Evolutionary conservation across 2,888 invertebrate species (phyloP), one percentile per base, ranked within the genome.

Genomic region (Idaea dimidiata): DNA sequence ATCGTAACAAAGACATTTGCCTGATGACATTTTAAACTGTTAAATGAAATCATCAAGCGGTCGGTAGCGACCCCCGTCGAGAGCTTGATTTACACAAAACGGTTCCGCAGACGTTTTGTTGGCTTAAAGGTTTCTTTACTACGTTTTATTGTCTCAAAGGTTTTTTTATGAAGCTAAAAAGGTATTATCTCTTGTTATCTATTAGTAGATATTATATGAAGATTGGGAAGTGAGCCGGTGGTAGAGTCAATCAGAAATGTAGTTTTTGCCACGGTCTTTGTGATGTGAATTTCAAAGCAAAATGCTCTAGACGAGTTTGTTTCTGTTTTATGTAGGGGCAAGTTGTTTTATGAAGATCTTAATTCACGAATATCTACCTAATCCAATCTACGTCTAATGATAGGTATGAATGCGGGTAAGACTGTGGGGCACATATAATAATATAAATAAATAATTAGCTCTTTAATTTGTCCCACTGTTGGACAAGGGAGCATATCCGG

Each of bases 21-120:
- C 33, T 17, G 43, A 32, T 58, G 43, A 16, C 43, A 73, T 72
- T 71, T 69, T 63, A 71, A 70, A 68, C 65, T 61, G 63, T 71
- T 74, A 69, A 72, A 72, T 57, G 55, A 58, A 17, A 43, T 43
- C 43, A 14, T 43, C 43, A 43, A 43, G 43, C 43, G 43, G 66
- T 67, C 79, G 73, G 81, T 80, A 78, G 82, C 75, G 73, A 74
- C 79, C 82, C 83, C 82, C 73, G 75, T 63, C 58, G 78, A 1
- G 82, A 71, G 24, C 55, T 58, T 63, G 66, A 63, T 66, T 66
- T 55, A 57, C 7, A 68, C 67, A 69, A 71, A 71, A 71, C 69
- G 58, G 69, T 66, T 68, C 66, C 68, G 65, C 65, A 43, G 43
- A 14, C 43, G 43, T 43, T 24, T 24, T 24, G 10, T 43, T 43